phyloP scores from a whole-genome alignment of 2,888 invertebrate species.

The Hirtodrosophila alboralis region DNA sequence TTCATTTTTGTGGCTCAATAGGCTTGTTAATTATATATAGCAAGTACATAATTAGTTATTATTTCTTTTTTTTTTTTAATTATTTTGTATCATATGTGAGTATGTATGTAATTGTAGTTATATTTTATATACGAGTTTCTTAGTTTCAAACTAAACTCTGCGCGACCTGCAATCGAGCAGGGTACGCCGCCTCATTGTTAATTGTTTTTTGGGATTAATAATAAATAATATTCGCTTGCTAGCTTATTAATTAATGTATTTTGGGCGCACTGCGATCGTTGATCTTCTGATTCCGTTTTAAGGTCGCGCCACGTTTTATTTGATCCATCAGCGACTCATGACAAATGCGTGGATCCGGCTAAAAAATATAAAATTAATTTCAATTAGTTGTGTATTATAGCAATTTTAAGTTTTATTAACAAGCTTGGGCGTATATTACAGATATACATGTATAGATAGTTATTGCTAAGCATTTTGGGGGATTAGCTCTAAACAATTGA shows the following conservation, averaged over 20 bases:
- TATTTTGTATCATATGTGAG: conserved; percentile 34
- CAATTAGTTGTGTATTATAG: neutral
- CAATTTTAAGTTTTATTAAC: conserved; percentile 12
- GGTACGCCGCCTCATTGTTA: conserved; percentile 55
- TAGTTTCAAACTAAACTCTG: conserved; percentile 77
- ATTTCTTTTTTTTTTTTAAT: conserved; percentile 36
- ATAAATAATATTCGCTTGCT: conserved; percentile 45
- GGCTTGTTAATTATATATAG: conserved; percentile 24
- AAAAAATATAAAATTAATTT: conserved; percentile 63
- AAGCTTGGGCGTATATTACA: conserved; percentile 23
- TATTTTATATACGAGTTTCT: conserved; percentile 57
- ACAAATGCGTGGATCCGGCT: conserved; percentile 91
- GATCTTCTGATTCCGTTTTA: conserved; percentile 88
- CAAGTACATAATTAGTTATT: conserved; percentile 44
- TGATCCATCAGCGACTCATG: conserved; percentile 97
- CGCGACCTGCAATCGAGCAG: conserved; percentile 65
- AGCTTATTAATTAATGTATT: conserved; percentile 87
- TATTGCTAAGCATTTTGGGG: conserved; percentile 44
- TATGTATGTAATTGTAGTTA: conserved; percentile 22
- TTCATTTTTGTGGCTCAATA: conserved; percentile 30
- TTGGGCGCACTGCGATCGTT: conserved; percentile 94
- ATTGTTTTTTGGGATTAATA: conserved; percentile 33
- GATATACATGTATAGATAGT: conserved; percentile 16
- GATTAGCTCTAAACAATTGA: conserved; percentile 34
- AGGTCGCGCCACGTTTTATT: conserved; percentile 93